phyloP scores from a whole-genome alignment of 2,888 invertebrate species.

The Coenonympha arcania region DNA sequence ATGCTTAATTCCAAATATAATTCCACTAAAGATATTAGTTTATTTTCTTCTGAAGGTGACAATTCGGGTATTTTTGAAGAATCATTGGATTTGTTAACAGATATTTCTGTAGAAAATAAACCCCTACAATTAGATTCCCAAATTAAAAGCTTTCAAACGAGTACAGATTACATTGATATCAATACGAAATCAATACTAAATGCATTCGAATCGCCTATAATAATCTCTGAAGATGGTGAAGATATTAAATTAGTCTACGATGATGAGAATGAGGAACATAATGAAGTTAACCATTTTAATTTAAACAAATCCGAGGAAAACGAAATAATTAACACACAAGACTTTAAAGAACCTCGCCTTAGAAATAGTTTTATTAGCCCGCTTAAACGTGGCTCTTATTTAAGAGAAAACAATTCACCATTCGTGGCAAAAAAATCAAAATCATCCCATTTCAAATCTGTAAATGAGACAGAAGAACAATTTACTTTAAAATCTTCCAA shows the following conservation, averaged over 20 bases:
- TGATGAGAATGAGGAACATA: constrained; percentile 36
- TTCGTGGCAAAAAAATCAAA: constrained; percentile 40
- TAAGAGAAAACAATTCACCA: constrained; percentile 25
- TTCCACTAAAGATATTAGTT: constrained; percentile 51
- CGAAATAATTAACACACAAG: constrained; percentile 40
- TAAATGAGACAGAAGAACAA: not conserved
- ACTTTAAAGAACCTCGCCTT: constrained; percentile 33
- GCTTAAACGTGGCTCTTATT: constrained; percentile 40
- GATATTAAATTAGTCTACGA: constrained; percentile 60
- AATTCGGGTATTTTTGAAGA: constrained; percentile 75
- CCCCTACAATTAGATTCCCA: constrained; percentile 16
- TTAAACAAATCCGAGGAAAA: constrained; percentile 33
- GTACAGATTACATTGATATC: constrained; percentile 32
- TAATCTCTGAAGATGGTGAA: constrained; percentile 49
- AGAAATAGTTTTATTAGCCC: constrained; percentile 40
- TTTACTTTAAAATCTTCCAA: constrained; percentile 30
- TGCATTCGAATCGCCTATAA: constrained; percentile 47
- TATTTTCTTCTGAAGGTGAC: constrained; percentile 64
- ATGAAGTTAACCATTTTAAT: constrained; percentile 14
- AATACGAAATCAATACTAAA: constrained; percentile 48
- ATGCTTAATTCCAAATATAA: constrained; percentile 30
- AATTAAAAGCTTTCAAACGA: constrained; percentile 26
- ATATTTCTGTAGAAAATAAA: constrained; percentile 59
- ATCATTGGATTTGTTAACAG: constrained; percentile 66
- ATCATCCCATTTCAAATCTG: constrained; percentile 13